phyloP scores from a whole-genome alignment of 2,797 vertebrate species.

The Enteromius paludinosus region DNA sequence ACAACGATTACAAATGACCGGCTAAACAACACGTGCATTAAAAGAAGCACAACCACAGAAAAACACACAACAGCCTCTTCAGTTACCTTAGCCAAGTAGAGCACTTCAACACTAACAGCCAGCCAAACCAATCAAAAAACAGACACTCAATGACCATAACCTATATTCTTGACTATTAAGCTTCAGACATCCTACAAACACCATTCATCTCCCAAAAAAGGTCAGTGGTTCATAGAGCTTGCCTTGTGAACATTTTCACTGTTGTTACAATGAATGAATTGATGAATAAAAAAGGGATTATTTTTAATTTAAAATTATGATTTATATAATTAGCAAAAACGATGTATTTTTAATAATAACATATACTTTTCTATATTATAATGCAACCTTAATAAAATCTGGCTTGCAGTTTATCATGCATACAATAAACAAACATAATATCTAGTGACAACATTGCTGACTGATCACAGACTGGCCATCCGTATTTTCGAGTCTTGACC shows the following conservation, averaged over 20 bases:
- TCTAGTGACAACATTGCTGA: background rate
- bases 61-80: conserved; percentile 18
- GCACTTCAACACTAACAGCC: conserved; percentile 19
- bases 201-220: background rate
- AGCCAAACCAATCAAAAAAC: background rate
- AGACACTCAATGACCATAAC: background rate
- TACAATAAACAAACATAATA: background rate
- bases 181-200: background rate
- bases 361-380: background rate
- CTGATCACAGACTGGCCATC: background rate
- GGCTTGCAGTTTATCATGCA: background rate
- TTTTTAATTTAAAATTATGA: too few species aligned
- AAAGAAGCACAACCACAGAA: conserved; percentile 27
- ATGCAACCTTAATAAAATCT: background rate
- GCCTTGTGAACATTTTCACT: background rate
- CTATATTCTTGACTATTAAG: background rate
- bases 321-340: too few species aligned
- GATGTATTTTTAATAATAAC: background rate
- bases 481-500: background rate
- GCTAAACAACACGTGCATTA: conserved; percentile 25
- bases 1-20: conserved; percentile 10
- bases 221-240: background rate
- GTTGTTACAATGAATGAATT: background rate
- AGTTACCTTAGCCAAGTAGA: background rate
- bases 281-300: too few species aligned